These are phyloP conservation scores for Fragum fragum DNA, from an alignment of 2,888 invertebrate species.

Conservation along the genomic window DNA sequence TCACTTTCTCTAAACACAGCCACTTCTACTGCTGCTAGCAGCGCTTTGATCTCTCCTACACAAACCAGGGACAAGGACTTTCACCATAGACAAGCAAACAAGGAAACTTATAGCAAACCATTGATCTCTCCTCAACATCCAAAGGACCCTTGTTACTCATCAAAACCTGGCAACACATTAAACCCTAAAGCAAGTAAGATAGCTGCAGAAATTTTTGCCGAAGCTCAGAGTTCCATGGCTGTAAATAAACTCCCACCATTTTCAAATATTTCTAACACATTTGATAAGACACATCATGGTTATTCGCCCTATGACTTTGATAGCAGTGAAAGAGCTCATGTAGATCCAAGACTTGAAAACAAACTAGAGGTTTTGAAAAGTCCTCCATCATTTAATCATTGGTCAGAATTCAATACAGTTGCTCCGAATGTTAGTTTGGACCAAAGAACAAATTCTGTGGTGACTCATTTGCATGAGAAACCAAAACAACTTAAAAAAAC, in stretches of 20 bases:
- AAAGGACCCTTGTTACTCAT: background rate
- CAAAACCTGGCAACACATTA: background rate
- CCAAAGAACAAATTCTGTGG: background rate
- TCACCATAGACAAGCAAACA: background rate
- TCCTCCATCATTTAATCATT: constrained; percentile 32
- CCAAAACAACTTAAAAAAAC: background rate
- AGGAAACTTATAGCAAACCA: background rate
- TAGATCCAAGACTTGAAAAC: constrained; percentile 9
- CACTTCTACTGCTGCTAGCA: constrained; percentile 6
- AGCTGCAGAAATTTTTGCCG: constrained; percentile 53
- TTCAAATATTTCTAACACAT: constrained; percentile 48
- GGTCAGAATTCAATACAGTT: constrained; percentile 53
- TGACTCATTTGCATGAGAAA: background rate
- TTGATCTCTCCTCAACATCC: background rate
- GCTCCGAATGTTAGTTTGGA: constrained; percentile 29
- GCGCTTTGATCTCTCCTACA: constrained; percentile 7
- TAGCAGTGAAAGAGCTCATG: background rate
- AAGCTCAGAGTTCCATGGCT: constrained; percentile 43
- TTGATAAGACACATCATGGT: constrained; percentile 20
- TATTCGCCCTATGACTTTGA: constrained; percentile 8
- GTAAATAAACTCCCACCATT: constrained; percentile 25
- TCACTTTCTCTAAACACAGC: background rate
- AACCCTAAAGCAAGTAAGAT: constrained; percentile 50
- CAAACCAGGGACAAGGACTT: constrained; percentile 15
- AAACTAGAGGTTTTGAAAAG: background rate